Percentiles rank a stretch among this genome's conserved stretches.
Conservation (phyloP, 2,888 invertebrate genomes). For the Pediacus dermestoides region DNA sequence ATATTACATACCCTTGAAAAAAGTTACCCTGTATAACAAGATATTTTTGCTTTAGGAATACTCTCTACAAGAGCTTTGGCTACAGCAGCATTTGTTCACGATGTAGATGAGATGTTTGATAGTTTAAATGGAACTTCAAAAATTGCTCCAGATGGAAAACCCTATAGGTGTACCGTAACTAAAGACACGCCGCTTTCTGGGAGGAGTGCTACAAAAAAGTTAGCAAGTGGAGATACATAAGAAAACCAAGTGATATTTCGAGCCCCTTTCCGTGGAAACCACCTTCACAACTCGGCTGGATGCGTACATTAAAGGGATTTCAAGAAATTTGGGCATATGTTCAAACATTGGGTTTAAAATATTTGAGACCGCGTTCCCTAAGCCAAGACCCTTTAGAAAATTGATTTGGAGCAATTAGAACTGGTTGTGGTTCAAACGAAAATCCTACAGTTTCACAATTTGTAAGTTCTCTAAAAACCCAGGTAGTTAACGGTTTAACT, state of each 20-base stretch:
- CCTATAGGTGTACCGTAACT: slow-evolving; percentile 6
- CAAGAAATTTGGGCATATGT: background rate
- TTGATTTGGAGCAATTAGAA: slow-evolving; percentile 17
- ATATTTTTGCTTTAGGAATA: slow-evolving; percentile 9
- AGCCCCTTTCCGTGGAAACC: background rate
- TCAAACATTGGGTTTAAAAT: background rate
- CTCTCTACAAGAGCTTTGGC: slow-evolving; percentile 11
- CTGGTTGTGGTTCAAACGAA: slow-evolving; percentile 20
- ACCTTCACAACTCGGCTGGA: background rate
- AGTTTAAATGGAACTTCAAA: slow-evolving; percentile 9
- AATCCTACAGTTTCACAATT: slow-evolving; percentile 18
- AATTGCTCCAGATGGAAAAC: slow-evolving; percentile 9
- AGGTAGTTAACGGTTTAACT: slow-evolving; percentile 15
- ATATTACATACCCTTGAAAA: no score
- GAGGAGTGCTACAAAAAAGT: slow-evolving; percentile 1
- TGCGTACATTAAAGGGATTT: background rate
- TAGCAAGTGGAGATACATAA: background rate
- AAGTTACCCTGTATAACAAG: no score
- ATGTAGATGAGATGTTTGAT: slow-evolving; percentile 14
- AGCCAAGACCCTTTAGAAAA: slow-evolving; percentile 11
- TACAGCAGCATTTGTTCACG: slow-evolving; percentile 12
- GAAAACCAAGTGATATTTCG: background rate
- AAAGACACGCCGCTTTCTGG: slow-evolving; percentile 8
- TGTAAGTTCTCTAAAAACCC: slow-evolving; percentile 13
- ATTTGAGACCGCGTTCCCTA: background rate